These are phyloP conservation scores for Magallana ariakensis DNA, from an alignment of 1,140 invertebrate genomes.

Conservation along the genomic window DNA sequence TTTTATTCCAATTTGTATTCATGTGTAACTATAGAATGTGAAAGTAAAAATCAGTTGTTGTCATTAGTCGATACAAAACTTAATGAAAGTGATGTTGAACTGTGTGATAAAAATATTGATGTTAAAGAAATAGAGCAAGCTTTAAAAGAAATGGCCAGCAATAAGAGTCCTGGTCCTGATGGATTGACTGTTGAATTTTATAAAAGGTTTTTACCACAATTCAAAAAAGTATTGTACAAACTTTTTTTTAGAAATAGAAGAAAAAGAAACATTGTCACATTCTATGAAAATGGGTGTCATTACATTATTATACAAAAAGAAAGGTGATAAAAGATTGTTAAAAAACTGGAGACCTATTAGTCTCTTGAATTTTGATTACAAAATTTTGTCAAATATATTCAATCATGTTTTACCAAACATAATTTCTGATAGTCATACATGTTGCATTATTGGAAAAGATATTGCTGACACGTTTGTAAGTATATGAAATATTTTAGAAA, in stretches of 20 bases:
- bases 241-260: not conserved
- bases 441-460: too few species aligned
- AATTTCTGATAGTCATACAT: constrained; percentile 43
- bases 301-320: constrained; percentile 48
- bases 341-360: constrained; percentile 49
- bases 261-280: constrained; percentile 4
- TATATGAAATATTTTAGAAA: too few species aligned
- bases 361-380: constrained; percentile 53
- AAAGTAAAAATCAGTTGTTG: constrained; percentile 35
- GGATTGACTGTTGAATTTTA: constrained; percentile 51
- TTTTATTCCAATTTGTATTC: constrained; percentile 48
- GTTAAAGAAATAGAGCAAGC: constrained; percentile 20
- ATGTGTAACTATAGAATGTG: constrained; percentile 37
- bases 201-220: constrained; percentile 18
- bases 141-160: constrained; percentile 34
- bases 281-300: constrained; percentile 43
- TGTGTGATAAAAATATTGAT: not conserved
- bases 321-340: constrained; percentile 44
- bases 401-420: constrained; percentile 48
- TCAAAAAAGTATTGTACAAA: constrained; percentile 1
- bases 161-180: constrained; percentile 53
- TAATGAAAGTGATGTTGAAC: not conserved
- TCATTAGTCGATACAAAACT: not conserved
- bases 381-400: constrained; percentile 44
- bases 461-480: too few species aligned